These are phyloP conservation scores for Liparis tanakae DNA, from an alignment of 2,797 vertebrate species.

Conservation along the genomic window DNA sequence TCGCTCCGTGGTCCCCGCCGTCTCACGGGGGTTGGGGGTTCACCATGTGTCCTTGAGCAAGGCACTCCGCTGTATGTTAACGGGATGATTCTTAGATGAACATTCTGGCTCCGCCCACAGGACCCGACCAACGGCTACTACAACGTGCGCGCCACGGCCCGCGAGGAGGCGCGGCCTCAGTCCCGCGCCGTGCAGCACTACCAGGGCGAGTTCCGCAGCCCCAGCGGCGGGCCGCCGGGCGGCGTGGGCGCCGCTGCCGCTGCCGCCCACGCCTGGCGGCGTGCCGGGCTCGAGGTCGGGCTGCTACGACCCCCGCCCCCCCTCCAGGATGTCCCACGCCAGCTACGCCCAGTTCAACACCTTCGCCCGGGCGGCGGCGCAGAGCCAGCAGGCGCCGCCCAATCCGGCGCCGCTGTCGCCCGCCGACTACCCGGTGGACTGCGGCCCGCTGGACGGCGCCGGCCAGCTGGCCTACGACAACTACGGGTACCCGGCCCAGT, in stretches of 20 bases:
- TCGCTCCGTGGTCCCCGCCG: too few species aligned
- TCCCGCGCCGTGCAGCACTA: too few species aligned
- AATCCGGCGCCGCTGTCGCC: constrained; percentile 74
- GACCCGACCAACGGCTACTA: too few species aligned
- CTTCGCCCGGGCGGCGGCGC: constrained; percentile 78
- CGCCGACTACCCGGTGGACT: constrained; percentile 79
- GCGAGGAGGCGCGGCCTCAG: too few species aligned
- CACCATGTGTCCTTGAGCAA: too few species aligned
- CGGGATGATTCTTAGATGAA: too few species aligned
- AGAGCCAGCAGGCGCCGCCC: constrained; percentile 76
- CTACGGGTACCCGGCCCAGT: constrained; percentile 90
- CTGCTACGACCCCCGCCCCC: constrained; percentile 90
- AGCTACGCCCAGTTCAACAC: constrained; percentile 94
- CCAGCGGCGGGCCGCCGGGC: constrained; percentile 42
- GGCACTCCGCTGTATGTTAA: too few species aligned
- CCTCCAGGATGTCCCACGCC: constrained; percentile 91
- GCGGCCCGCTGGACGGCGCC: constrained; percentile 83
- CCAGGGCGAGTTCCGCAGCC: too few species aligned
- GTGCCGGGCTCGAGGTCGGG: constrained; percentile 76
- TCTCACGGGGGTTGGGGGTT: background rate
- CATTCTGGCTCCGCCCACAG: too few species aligned
- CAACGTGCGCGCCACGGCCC: too few species aligned
- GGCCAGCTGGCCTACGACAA: constrained; percentile 91
- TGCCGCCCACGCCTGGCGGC: constrained; percentile 63
- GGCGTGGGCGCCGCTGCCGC: constrained; percentile 69